These are phyloP conservation scores for Caenorhabditis wallacei DNA, from an alignment of 2,888 invertebrate genomes.

Conservation along the genomic window DNA sequence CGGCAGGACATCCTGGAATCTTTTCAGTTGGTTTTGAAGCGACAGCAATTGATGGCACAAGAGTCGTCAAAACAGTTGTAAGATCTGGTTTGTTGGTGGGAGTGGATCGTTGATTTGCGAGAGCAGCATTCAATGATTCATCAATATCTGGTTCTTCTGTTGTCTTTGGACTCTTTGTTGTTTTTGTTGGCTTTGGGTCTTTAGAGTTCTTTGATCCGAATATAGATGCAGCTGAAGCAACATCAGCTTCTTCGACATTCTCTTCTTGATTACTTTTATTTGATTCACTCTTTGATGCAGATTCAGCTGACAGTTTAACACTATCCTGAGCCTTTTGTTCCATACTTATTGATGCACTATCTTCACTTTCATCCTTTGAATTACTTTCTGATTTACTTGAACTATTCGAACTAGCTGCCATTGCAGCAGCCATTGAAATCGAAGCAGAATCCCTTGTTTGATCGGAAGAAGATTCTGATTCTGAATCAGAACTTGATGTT, in stretches of 20 bases:
- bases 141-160: slow-evolving; percentile 47
- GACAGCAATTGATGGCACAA: background rate
- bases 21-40: slow-evolving; percentile 19
- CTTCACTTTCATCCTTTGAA: slow-evolving; percentile 29
- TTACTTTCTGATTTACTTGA: slow-evolving; percentile 28
- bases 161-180: slow-evolving; percentile 9
- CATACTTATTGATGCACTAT: slow-evolving; percentile 36
- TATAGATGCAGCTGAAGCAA: slow-evolving; percentile 29
- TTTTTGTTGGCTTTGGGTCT: background rate
- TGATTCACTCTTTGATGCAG: slow-evolving; percentile 7
- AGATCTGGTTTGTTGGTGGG: slow-evolving; percentile 23
- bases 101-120: slow-evolving; percentile 23
- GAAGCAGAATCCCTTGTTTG: slow-evolving; percentile 9
- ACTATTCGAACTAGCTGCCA: background rate
- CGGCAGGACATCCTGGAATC: slow-evolving; percentile 28
- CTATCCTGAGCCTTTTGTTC: slow-evolving; percentile 17
- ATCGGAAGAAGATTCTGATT: slow-evolving; percentile 32
- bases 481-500: slow-evolving; percentile 6
- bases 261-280: slow-evolving; percentile 14
- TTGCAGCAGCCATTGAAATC: background rate
- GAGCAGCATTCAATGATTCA: slow-evolving; percentile 46
- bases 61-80: slow-evolving; percentile 21
- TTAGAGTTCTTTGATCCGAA: slow-evolving; percentile 6
- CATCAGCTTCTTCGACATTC: slow-evolving; percentile 20
- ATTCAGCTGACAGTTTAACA: slow-evolving; percentile 15